Evolutionary conservation across 2,113 vertebrate genomes (phyloP), one percentile per base, ranked within the genome.

Genomic region (Arizona elegans): DNA sequence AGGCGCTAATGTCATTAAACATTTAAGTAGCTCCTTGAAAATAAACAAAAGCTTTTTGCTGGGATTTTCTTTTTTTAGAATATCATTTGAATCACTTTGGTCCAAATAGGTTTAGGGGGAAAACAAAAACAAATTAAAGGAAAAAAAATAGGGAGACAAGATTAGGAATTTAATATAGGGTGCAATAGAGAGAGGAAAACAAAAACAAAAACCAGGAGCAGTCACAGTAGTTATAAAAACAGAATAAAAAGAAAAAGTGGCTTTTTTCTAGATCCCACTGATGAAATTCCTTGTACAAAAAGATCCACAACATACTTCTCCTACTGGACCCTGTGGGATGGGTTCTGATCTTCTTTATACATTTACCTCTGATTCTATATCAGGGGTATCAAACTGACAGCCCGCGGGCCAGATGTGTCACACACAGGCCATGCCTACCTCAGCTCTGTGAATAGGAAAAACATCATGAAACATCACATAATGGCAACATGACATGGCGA

Each of bases 1-100:
- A 96, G 95, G 96, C 98, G 96, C 96, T 98, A 98, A 97, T 96
- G 95, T 97, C 97, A 97, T 98, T 98, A 98, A 98, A 98, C 96
- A 97, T 97, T 97, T 98, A 97, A 98, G 96, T 96, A 96, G 96
- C 95, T 94, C 96, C 94, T 97, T 95, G 95, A 96, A 96, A 97
- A 96, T 95, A 97, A 96, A 96, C 97, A 96, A 96, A 95, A 92
- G 88, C 91, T 96, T 96, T 96, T 96, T 53, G 8, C 65, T 94
- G 93, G 95, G 93, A 95, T 94, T 95, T 87, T 85, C 89, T 95
- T 96, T 81, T 81, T 96, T 94, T 89, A 95, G 92, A 1, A 1
- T 95, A 93, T n/a, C 2, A 95, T 91, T 97, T 97, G 90, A 95
- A 96, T 94, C 58, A 86, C 70, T 81, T 38, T 6, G 70, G n/a